Evolutionary conservation across 2,113 vertebrate species (phyloP).

Genomic region (Brachypodius melanocephalos): DNA sequence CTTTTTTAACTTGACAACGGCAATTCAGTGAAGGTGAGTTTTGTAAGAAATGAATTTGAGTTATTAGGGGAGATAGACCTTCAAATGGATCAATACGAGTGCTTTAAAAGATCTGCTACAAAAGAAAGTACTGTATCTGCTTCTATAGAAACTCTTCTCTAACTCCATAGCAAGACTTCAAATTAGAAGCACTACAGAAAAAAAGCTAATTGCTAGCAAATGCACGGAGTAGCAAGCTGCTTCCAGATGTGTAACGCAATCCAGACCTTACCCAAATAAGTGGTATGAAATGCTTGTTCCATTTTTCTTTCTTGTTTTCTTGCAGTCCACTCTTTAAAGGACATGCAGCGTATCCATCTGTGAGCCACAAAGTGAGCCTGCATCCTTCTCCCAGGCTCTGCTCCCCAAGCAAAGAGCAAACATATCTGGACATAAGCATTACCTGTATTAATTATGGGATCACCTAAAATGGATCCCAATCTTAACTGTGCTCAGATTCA

Average conservation of each 20-base stretch:
- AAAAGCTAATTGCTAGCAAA: not conserved
- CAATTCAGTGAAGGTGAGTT: not conserved
- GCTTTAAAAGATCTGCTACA: not conserved
- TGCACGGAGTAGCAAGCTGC: not conserved
- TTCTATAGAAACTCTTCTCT: not conserved
- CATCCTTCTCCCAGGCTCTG: not conserved
- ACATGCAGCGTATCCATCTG: not conserved
- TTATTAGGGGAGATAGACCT: not conserved
- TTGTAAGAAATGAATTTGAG: not conserved
- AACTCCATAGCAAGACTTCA: not conserved
- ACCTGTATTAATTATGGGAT: not conserved
- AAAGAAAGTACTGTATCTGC: not conserved
- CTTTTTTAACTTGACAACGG: not conserved
- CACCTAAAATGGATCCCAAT: not conserved
- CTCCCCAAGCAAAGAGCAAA: not conserved
- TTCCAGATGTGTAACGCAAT: not conserved
- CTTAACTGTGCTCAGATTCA: not conserved
- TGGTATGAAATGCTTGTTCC: not conserved
- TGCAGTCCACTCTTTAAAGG: not conserved
- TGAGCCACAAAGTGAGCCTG: not conserved
- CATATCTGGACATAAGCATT: not conserved
- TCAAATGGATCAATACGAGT: not conserved
- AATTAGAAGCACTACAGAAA: not conserved
- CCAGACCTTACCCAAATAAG: not conserved
- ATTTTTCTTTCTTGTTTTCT: not conserved